Percentiles rank a stretch among this genome's conserved stretches.
These are phyloP conservation scores for Styela clava DNA, from an alignment of 23 tunicate genomes.

Conservation along the genomic window DNA sequence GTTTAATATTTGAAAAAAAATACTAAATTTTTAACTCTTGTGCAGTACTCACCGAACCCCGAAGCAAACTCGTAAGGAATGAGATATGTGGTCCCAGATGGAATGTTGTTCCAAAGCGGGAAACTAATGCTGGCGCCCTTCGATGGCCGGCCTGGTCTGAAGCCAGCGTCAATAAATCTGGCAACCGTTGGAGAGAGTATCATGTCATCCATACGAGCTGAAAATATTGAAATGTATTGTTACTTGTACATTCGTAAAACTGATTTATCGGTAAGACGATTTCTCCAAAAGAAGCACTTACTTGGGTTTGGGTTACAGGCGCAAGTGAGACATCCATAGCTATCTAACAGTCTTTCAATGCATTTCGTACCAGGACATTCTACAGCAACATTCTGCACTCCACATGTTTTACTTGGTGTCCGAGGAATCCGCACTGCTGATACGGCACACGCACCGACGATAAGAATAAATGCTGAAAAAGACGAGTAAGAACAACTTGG, in stretches of 20 bases:
- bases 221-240: neutral
- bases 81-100: neutral
- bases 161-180: neutral
- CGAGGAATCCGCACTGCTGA: neutral
- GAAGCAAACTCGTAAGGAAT: neutral
- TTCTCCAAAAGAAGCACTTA: neutral
- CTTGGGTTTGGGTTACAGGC: neutral
- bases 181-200: neutral
- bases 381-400: neutral
- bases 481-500: too few species aligned
- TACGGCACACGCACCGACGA: neutral
- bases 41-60: neutral
- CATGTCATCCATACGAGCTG: neutral
- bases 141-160: neutral
- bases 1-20: too few species aligned
- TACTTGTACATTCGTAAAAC: too few species aligned
- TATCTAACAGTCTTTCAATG: neutral
- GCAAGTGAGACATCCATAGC: neutral
- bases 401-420: neutral
- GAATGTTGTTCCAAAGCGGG: neutral
- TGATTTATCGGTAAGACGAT: too few species aligned
- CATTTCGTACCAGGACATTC: neutral
- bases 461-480: neutral
- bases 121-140: neutral
- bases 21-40: too few species aligned